Conservation (phyloP, 2,113 vertebrate species). For the Catagonus wagneri region DNA sequence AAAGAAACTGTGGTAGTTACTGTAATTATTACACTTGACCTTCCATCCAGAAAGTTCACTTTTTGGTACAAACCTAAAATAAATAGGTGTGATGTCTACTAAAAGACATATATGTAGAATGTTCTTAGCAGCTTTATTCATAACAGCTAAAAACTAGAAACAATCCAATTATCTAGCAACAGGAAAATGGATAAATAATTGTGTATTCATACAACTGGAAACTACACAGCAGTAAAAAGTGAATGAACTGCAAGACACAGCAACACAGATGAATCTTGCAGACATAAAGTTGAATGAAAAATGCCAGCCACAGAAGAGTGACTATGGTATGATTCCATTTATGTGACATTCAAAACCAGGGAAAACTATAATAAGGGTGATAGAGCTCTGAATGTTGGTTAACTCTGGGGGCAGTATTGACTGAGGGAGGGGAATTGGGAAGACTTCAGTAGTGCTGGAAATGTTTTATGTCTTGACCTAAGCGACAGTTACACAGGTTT, state of each 20-base stretch:
- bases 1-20: background rate
- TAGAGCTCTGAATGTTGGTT: background rate
- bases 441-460: background rate
- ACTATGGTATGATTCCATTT: background rate
- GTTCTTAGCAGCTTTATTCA: slow-evolving; percentile 13
- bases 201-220: background rate
- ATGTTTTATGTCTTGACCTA: too few species aligned
- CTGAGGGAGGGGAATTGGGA: background rate
- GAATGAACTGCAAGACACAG: background rate
- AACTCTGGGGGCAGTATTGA: background rate
- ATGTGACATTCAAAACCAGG: background rate
- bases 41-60: background rate
- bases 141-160: background rate
- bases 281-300: background rate
- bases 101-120: background rate
- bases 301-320: background rate
- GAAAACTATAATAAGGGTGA: background rate
- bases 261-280: background rate
- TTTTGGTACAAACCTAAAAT: background rate
- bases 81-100: background rate
- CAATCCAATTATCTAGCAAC: background rate
- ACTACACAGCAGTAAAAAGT: background rate
- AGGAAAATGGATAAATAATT: background rate
- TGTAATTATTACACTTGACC: background rate
- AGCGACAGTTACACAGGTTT: slow-evolving; percentile 41